Conservation (phyloP, 30 jellyfish, hydroid and myxozoan species). For the Hydractinia echinata region DNA sequence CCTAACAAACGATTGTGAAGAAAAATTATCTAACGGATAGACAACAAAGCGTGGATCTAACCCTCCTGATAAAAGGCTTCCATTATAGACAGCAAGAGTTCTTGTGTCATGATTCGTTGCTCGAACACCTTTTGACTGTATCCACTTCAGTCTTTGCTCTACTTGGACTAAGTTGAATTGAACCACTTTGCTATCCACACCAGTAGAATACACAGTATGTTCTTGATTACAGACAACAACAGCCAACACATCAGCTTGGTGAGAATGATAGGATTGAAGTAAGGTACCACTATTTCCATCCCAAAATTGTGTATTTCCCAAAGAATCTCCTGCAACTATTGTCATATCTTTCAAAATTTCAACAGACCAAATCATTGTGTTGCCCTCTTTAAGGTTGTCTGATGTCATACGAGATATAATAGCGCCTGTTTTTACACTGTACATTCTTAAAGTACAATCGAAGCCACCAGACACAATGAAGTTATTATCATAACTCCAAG, state of each 20-base stretch:
- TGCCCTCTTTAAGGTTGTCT: conserved; percentile 40
- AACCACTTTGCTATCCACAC: conserved; percentile 70
- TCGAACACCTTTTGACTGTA: conserved; percentile 32
- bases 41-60: conserved; percentile 59
- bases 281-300: conserved; percentile 70
- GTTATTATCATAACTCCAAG: conserved; percentile 76
- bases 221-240: conserved; percentile 46
- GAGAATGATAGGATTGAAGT: conserved; percentile 52
- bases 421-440: conserved; percentile 37
- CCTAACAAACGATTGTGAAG: background rate
- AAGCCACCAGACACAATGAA: conserved; percentile 67
- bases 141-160: conserved; percentile 44
- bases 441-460: conserved; percentile 65
- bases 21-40: background rate
- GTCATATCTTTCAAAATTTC: conserved; percentile 53
- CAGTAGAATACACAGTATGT: conserved; percentile 57
- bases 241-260: conserved; percentile 76
- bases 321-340: conserved; percentile 59
- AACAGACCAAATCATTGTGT: conserved; percentile 69
- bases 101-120: conserved; percentile 60
- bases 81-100: conserved; percentile 27
- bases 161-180: conserved; percentile 36
- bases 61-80: conserved; percentile 57
- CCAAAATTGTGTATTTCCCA: conserved; percentile 88
- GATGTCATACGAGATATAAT: conserved; percentile 52